These are phyloP conservation scores for Drosophila demipolita DNA, from an alignment of 2,888 invertebrate species.

Conservation along the genomic window DNA sequence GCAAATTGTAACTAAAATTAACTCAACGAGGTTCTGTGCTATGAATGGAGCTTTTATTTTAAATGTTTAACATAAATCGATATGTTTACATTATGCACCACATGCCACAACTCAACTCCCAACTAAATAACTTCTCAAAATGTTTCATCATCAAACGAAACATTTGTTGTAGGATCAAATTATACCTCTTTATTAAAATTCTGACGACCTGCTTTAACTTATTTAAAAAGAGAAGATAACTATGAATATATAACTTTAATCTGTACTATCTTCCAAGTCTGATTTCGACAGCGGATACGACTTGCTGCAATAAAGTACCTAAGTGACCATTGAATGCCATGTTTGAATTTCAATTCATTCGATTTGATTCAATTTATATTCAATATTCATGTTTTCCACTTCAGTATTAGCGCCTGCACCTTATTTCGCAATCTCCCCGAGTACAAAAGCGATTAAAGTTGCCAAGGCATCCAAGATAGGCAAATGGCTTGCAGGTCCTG, in stretches of 20 bases:
- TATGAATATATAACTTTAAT: background rate
- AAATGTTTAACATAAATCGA: background rate
- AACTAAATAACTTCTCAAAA: background rate
- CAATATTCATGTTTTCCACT: background rate
- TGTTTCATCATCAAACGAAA: background rate
- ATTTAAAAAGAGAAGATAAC: background rate
- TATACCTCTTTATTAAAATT: background rate
- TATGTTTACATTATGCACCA: background rate
- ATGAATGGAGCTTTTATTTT: background rate
- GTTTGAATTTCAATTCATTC: background rate
- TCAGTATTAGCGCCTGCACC: constrained; percentile 4
- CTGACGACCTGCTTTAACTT: background rate
- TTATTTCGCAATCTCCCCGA: background rate
- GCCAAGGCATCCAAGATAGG: constrained; percentile 27
- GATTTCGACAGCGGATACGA: background rate
- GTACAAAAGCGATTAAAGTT: constrained; percentile 25
- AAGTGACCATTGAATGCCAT: background rate
- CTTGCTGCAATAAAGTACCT: background rate
- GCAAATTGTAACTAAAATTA: background rate
- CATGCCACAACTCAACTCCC: background rate
- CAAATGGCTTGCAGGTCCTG: constrained; percentile 15
- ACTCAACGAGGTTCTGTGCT: background rate
- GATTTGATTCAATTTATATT: background rate
- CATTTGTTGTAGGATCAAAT: background rate
- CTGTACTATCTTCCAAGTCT: background rate